Conservation (phyloP, 2,113 vertebrate genomes). For the Ardeotis arabs region DNA sequence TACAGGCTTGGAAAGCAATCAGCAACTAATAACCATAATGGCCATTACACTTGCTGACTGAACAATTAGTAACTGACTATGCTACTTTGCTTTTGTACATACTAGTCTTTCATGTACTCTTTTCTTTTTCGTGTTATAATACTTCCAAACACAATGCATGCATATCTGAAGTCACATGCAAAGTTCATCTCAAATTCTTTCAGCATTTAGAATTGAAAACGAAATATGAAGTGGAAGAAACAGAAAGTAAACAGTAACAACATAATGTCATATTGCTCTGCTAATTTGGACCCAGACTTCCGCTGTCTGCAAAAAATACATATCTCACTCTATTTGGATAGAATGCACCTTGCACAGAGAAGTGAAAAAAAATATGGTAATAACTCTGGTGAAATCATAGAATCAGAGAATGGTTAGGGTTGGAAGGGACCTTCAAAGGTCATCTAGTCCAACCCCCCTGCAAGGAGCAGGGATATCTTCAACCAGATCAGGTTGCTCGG, state of each 20-base stretch:
- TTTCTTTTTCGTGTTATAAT: background rate
- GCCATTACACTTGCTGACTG: conserved; percentile 73
- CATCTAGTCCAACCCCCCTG: too few relatives aligned
- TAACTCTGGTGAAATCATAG: background rate
- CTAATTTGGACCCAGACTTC: background rate
- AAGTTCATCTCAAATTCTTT: background rate
- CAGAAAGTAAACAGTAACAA: background rate
- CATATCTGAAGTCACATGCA: background rate
- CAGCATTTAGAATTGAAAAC: background rate
- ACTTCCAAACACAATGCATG: rapidly evolving
- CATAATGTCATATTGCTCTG: background rate
- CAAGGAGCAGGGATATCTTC: too few relatives aligned
- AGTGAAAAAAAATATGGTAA: background rate
- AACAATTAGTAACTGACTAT: conserved; percentile 76
- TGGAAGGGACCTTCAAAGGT: too few relatives aligned
- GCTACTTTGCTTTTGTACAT: conserved; percentile 39
- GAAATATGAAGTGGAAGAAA: background rate
- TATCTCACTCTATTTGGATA: background rate
- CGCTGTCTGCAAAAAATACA: background rate
- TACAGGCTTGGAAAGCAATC: conserved; percentile 29
- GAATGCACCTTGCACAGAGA: background rate
- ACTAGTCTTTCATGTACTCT: background rate
- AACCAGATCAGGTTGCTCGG: too few relatives aligned
- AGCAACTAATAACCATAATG: conserved; percentile 53
- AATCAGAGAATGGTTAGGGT: too few relatives aligned